Base-by-base conservation (phyloP, 2,113 vertebrate genomes). In the Eptesicus fuscus region DNA sequence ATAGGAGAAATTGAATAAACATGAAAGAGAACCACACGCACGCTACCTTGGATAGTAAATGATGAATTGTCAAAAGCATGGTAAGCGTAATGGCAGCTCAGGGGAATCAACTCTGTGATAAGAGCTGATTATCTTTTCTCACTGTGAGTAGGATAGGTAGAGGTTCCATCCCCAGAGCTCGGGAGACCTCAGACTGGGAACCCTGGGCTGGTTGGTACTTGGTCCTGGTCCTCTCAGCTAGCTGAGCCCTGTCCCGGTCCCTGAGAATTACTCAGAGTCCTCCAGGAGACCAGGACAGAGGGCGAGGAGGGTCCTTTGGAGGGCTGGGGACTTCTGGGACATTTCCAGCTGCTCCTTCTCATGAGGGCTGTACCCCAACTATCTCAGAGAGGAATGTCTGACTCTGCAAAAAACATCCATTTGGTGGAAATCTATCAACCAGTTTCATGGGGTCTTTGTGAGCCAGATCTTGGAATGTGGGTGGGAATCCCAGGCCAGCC, bases 381-480 rank as follows among this genome's bases (percentile, higher is more conserved):
- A 2, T 83, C 13, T 56, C 30, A 78, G 69, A 63, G 3, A 87
- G 28, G 20, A 93, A 78, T 6, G 37, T 65, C 23, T 12, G 44
- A 11, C 51, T 96, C 42, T 7, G 9, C 7, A 32, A 51, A 83
- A 65, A 30, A 30, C 14, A 37, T 42, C 28, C 3, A 0, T 80
- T 30, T 67, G 76, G 32, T 83, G 37, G 80, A 89, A 51, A 42
- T 53, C 78, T 49, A 47, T 14, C 22, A 63, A 11, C 25, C 70
- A 40, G 35, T 71, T 79, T 91, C 76, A 59, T 0, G 4, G 37
- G 65, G 40, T 70, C 44, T 11, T 88, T 93, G 2, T 22, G 22
- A 97, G 65, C 67, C 85, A 86, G 63, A 61, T 82, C 44, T 79
- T 93, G 74, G 95, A 95, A 84, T 92, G 90, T 63, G 35, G 61